Evolutionary conservation across 2,113 vertebrate genomes (phyloP), one percentile per base, ranked within the genome.

Genomic region (Xenopus borealis): DNA sequence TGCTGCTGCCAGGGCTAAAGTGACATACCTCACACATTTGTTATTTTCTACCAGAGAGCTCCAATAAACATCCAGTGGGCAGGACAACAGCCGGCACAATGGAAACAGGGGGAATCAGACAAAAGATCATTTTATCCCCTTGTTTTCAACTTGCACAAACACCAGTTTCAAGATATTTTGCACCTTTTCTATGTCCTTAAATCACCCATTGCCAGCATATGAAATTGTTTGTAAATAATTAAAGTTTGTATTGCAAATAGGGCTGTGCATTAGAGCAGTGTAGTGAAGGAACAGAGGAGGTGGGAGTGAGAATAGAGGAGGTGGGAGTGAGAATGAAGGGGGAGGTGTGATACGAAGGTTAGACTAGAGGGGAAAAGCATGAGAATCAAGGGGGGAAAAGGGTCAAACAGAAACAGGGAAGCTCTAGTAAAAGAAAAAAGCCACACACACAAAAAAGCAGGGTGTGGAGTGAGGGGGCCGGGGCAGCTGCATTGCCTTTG

Each of bases 401-500:
- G 58, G 58, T 23, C 10, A 27, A 18, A 27, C 11, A 27, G 58
- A 61, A 27, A 23, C 19, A 61, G 18, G 58, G 9, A 27, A 20
- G 18, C 18, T 11, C 10, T 11, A 12, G 58, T 20, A 18, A 27
- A 12, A 12, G 58, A 9, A 18, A 27, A 12, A 40, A 40, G 33
- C 7, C 33, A 40, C 33, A 40, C 33, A 40, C 33, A 59, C 17
- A 12, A 18, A 65, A 33, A 63, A 45, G 62, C 69, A 40, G 23
- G 13, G 57, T n/a, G 73, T 30, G 66, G 66, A 30, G 53, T 20
- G 30, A 55, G 74, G 67, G 59, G 66, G 59, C 57, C 17, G 53
- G 69, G 76, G 53, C 69, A 75, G 72, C 72, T 75, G 73, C 73
- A 62, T 57, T 45, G 23, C 20, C 66, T 75, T 69, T 75, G 66